Percentiles rank a stretch among this genome's conserved stretches.
phyloP scores from a whole-genome alignment of 2,888 invertebrate genomes.

The Acanthopleura granulata region DNA sequence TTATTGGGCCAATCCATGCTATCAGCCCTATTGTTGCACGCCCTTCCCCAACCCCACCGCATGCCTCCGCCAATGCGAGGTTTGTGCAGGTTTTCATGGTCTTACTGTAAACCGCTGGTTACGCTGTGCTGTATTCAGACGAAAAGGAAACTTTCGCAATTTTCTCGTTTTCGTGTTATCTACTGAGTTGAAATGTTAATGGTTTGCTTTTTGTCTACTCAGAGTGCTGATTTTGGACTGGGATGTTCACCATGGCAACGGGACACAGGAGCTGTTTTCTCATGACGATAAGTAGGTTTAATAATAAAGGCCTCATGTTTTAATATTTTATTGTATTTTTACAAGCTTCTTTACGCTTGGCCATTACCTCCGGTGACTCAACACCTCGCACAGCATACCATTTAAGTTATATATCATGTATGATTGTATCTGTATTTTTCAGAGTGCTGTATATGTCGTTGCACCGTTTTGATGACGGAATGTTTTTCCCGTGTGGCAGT shows the following conservation, averaged over 20 bases:
- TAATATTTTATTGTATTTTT: no score
- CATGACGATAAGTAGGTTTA: slow-evolving; percentile 70
- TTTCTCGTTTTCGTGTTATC: background rate
- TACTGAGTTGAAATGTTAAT: background rate
- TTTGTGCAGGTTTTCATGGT: no score
- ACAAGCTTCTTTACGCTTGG: background rate
- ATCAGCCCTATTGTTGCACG: no score
- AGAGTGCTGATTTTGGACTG: slow-evolving; percentile 88
- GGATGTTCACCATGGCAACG: slow-evolving; percentile 96
- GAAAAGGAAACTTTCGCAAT: no score
- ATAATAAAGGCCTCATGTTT: no score
- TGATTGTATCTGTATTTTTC: slow-evolving; percentile 26
- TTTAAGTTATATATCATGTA: background rate
- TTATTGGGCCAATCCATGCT: no score
- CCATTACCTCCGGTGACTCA: background rate
- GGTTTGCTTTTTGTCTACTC: background rate
- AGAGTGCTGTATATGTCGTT: slow-evolving; percentile 89
- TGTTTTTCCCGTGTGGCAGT: slow-evolving; percentile 85
- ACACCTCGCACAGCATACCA: background rate
- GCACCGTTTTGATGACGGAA: slow-evolving; percentile 90
- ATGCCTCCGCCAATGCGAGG: no score
- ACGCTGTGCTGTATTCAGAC: no score
- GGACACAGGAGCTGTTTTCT: slow-evolving; percentile 88
- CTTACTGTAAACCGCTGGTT: no score
- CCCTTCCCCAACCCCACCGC: no score